Evolutionary conservation across 1,140 invertebrate genomes (phyloP).

Genomic region (Drosophila pseudoobscura): DNA sequence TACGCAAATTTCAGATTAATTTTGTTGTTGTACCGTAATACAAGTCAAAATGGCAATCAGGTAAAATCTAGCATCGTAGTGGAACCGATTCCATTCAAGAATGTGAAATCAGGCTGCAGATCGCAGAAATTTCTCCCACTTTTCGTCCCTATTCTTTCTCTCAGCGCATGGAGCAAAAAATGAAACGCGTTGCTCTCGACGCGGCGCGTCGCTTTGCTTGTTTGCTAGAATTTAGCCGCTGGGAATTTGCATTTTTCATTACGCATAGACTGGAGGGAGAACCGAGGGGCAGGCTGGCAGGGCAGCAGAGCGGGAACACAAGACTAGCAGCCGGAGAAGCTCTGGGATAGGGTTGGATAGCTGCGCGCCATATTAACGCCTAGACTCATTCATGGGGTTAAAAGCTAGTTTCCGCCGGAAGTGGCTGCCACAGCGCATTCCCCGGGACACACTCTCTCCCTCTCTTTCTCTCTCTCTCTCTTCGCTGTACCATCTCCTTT

Average conservation of each 20-base stretch:
- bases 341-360: constrained; percentile 18
- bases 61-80: too few species aligned
- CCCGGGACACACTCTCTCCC: constrained; percentile 25
- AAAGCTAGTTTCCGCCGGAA: constrained; percentile 81
- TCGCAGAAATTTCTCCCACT: too few species aligned
- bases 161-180: constrained; percentile 33
- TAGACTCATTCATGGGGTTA: constrained; percentile 80
- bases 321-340: constrained; percentile 8
- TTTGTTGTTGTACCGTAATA: too few species aligned
- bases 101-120: too few species aligned
- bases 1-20: too few species aligned
- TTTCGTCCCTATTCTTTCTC: not conserved
- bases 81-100: too few species aligned
- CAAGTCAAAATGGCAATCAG: too few species aligned
- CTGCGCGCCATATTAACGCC: constrained; percentile 76
- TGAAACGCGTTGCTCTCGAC: constrained; percentile 59
- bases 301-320: not conserved
- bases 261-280: constrained; percentile 45
- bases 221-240: constrained; percentile 79
- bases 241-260: constrained; percentile 82
- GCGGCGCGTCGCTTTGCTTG: constrained; percentile 78
- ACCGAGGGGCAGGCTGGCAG: too few species aligned
- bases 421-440: constrained; percentile 71
- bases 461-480: not conserved
- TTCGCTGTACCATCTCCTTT: not conserved